Evolutionary conservation across 2,888 invertebrate species (phyloP).

Genomic region (Acleris laterana): DNA sequence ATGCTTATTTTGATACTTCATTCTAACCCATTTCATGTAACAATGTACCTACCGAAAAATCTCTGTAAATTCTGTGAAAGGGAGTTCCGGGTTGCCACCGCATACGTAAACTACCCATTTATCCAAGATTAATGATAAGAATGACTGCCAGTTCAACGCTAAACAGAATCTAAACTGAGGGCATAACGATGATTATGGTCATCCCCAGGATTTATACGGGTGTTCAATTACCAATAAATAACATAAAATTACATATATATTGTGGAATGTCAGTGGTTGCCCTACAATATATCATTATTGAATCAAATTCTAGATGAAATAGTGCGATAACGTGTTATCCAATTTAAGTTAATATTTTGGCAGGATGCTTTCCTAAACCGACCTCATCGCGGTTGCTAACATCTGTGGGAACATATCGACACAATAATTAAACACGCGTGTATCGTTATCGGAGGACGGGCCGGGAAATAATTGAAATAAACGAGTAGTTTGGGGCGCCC

Average conservation of each 20-base stretch:
- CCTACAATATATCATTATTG: slow-evolving; percentile 40
- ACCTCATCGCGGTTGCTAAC: slow-evolving; percentile 5
- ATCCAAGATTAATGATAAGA: too few relatives aligned
- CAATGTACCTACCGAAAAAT: too few relatives aligned
- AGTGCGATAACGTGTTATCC: slow-evolving; percentile 50
- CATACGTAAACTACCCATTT: too few relatives aligned
- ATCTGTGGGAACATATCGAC: slow-evolving; percentile 13
- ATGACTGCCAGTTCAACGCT: too few relatives aligned
- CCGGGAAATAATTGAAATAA: slow-evolving; percentile 15
- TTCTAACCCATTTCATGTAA: too few relatives aligned
- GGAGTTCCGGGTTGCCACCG: too few relatives aligned
- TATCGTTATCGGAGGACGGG: slow-evolving; percentile 5
- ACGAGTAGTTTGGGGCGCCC: slow-evolving; percentile 6
- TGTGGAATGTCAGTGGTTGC: neutral
- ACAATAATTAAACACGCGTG: neutral
- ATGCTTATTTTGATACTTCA: too few relatives aligned
- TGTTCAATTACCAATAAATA: too few relatives aligned
- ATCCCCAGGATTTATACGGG: too few relatives aligned
- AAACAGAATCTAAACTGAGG: too few relatives aligned
- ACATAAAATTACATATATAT: neutral
- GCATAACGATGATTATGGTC: too few relatives aligned
- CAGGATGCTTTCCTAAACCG: slow-evolving; percentile 44
- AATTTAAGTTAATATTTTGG: slow-evolving; percentile 47
- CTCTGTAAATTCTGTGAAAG: too few relatives aligned
- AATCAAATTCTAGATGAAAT: slow-evolving; percentile 49